Evolutionary conservation across 2,797 vertebrate species (phyloP), one percentile per base, ranked within the genome.

Genomic region (Bovichtus diacanthus): DNA sequence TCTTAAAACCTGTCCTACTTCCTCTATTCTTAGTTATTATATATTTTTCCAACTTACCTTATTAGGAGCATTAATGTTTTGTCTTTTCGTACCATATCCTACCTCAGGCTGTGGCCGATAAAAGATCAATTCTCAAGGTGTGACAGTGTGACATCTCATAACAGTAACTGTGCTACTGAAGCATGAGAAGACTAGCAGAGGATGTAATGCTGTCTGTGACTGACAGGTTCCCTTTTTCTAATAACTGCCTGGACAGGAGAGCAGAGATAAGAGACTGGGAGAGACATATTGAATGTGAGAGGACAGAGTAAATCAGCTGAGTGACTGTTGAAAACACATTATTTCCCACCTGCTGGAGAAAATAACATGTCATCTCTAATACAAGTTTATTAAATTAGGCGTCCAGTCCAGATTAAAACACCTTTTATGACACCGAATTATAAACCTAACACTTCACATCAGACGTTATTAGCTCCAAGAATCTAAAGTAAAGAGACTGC

Each of bases 171-270:
- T 29, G n/a, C 43, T 38, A 66, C 6, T 5, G 59, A 70, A 76
- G 49, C 49, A 70, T 0, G 0, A 44, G 56, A 31, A 66, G 36
- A 27, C 11, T 19, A 39, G 67, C 12, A 49, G 67, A 55, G 60
- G 64, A 70, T 51, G 68, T 64, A 63, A 73, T 74, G 21, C 61
- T 38, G 56, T 39, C 46, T 7, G 31, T 84, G 86, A 83, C 41
- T 71, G 84, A 64, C 78, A 78, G 69, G 11, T 66, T 64, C 47
- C 61, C 34, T 55, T 51, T 66, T 72, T 80, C 81, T 78, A 81
- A 89, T 84, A 82, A 64, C 70, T 63, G 63, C 55, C 62, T 64
- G 74, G 59, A 68, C 49, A 56, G 74, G 23, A 80, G 39, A 47
- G 74, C 16, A 44, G 39, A 55, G 6, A 66, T 21, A 38, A 34